Evolutionary conservation across 2,797 vertebrate genomes (phyloP), one percentile per base, ranked within the genome.

Genomic region (Hemibagrus guttatus): DNA sequence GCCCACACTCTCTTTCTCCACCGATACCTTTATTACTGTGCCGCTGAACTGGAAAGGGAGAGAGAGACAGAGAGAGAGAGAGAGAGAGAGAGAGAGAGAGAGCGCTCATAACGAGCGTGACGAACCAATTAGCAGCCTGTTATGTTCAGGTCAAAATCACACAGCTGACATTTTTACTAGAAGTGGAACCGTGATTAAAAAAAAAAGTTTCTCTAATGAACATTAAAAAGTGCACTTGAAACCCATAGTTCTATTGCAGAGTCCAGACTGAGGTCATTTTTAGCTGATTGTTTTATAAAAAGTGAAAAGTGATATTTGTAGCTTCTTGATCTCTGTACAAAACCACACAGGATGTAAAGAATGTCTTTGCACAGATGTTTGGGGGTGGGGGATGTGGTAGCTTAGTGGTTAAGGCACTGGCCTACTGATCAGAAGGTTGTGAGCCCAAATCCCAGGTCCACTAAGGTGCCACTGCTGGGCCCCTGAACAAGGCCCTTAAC

Each of bases 21-120:
- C 11, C n/a, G 58, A 13, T 66, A 28, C 46, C n/a, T 81, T 66
- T 63, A 80, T 80, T 63, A 63, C 49, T 42, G 78, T 0, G 6
- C 6, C 2, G 1, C 31, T 35, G 75, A 79, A 59, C 28, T 58
- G 75, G 28, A 59, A 39, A 59, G 46, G 35, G 31, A 17, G 13
- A 11, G n/a, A 63, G 26, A 28, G 63, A 28, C 26, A 64, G 63
- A 64, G 28, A 68, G 64, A 68, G 63, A 66, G 63, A 66, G 63
- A 31, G 63, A 66, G 63, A 66, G 63, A 66, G 68, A 69, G 68
- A 69, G 68, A 76, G 74, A 76, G 74, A 75, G 72, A 79, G 75
- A 79, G 54, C 21, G 14, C 28, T 35, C 9, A 54, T 79, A 79
- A 56, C 13, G n/a, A 79, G 75, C 17, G 11, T 58, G 54, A 79